Evolutionary conservation across 2,113 vertebrate species (phyloP), one percentile per base, ranked within the genome.

Genomic region (Illadopsis cleaveri): DNA sequence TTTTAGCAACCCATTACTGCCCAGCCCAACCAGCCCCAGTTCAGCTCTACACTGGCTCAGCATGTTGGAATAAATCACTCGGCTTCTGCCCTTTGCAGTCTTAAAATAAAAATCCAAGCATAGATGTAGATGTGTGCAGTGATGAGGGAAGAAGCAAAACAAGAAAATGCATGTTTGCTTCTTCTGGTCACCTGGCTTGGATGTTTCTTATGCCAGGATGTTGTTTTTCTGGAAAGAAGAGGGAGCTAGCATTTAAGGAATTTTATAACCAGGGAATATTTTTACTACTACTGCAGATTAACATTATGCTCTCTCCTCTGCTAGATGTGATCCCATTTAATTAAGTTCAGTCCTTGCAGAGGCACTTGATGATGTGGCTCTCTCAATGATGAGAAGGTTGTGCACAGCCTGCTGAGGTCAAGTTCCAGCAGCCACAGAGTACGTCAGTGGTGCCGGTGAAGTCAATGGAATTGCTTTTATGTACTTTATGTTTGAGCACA

Each of bases 271-370:
- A 83, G 31, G 37, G 57, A 77, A 53, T 57, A 40, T 66, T 94
- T 89, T 68, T 48, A 14, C 23, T 81, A 9, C 27, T 44, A 5
- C 30, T 60, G 44, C n/a, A 71, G 50, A 71, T 58, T 58, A 75
- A 44, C 58, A n/a, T 22, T 45, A 12, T 66, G 72, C 69, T 91
- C 86, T 91, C 86, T 91, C 65, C 51, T 79, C 47, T 85, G 48
- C 53, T 71, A 69, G 57, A 68, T 42, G 27, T 64, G 73, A 86
- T 71, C 5, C 1, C 61, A 53, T 93, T 70, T 82, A 79, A 93
- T 93, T 80, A 61, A 53, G 54, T 90, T 53, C 75, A 90, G 78
- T 88, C 82, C 92, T 90, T 91, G 62, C 70, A 85, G 80, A 95
- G 77, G 64, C 77, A 70, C 51, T 93, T n/a, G 65, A 61, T 82